Base-by-base conservation (phyloP, 2,113 vertebrate genomes). In the Sinocyclocheilus maitianheensis region DNA sequence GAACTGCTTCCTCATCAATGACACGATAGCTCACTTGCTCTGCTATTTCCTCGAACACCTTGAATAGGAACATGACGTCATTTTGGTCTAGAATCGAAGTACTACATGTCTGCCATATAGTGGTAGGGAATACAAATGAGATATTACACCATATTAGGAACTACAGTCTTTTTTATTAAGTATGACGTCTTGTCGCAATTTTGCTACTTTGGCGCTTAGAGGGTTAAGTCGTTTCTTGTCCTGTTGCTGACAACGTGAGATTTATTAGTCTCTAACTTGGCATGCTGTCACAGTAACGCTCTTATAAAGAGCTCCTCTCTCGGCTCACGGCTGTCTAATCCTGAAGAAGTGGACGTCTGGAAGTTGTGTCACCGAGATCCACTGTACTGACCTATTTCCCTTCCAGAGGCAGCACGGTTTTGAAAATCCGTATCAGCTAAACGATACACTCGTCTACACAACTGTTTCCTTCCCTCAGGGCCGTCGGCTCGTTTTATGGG, bases 301-400 rank as follows among this genome's bases (percentile, higher is more conserved):
- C 8, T 65, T 26, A 65, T n/a, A 51, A 65, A 81, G 37, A 34
- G 46, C 62, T 81, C 40, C 13, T n/a, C n/a, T 77, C 75, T 51
- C 46, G 14, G 34, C n/a, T 77, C 75, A 18, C 46, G n/a, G n/a
- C 46, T 43, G 77, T 85, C 77, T 81, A 60, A 63, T 72, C 82
- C 74, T 72, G 84, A n/a, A 55, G 69, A 69, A 74, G 84, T 48
- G 13, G 40, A 65, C 48, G 55, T 88, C 93, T 34, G 93, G 90
- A 91, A 91, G 89, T 90, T 85, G 85, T 92, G 93, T 94, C 93
- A 93, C 93, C 93, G 92, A 91, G 89, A 88, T 88, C 81, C 88
- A 91, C 83, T 89, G 90, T 91, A 90, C 85, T 92, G 93, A 94
- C 92, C 93, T 91, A 93, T 71, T 93, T 94, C 90, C 88, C 90